Base-by-base conservation (phyloP, 2,797 vertebrate species). In the Morelia viridis region DNA sequence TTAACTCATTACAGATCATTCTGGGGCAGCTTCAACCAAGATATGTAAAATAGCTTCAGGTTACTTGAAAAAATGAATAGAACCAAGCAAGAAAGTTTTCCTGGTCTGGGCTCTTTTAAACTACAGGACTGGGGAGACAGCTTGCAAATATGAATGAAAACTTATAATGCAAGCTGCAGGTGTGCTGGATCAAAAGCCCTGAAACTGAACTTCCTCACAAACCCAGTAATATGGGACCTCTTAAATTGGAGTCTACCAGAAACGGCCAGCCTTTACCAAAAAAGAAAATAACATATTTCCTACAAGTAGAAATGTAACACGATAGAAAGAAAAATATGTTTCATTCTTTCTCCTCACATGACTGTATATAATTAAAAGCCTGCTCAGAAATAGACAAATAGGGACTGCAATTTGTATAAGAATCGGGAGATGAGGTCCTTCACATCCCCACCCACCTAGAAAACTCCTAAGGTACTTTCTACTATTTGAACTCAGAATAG, bases 1-100 rank as follows among this genome's bases (percentile, higher is more conserved):
- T 94, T 95, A 96, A 95, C 94, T 92, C 92, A 76, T 61, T 35
- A 28, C 76, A 46, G 89, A 65, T 88, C 91, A 88, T 89, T 92
- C 93, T 57, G 62, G 62, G 58, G 24, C 31, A 58, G 50, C 3
- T 41, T 19, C 71, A 76, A 76, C 68, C 31, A 22, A 76, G 17
- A 76, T 76, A 76, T 41, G 1, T 22, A 76, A 5, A 41, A 76
- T 35, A 87, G 41, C 15, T 41, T 60, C 26, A 31, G 35, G 62
- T 35, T 56, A 22, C 62, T 60, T 41, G 26, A 87, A 4, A 24
- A 19, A 41, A 60, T n/a, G 0, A 2, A 35, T 28, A 35, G 24
- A 58, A 87, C 28, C 31, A 57, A 68, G 62, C 13, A 7, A 53
- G 22, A 28, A 28, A n/a, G 26, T n/a, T 17, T 65, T 65, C 35